Percentiles rank a stretch among this genome's conserved stretches.
phyloP scores from a whole-genome alignment of 2,113 vertebrate genomes.

The Alosa alosa region DNA sequence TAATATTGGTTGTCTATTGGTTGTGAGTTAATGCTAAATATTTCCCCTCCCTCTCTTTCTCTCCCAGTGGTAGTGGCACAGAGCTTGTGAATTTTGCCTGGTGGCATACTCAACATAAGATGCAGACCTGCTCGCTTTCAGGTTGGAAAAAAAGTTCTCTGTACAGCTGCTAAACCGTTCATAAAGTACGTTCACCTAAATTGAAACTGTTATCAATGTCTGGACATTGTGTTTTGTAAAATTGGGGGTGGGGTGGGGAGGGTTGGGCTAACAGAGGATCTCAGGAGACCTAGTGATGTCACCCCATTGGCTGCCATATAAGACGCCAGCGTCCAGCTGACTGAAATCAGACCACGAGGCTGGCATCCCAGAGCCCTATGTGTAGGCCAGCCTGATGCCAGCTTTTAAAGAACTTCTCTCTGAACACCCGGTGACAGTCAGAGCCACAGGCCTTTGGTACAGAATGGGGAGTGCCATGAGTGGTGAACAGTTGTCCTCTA shows the following conservation, averaged over 20 bases:
- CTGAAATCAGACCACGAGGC: neutral
- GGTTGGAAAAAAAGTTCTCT: constrained; percentile 33
- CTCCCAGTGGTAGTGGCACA: neutral
- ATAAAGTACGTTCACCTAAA: constrained; percentile 42
- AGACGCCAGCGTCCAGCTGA: neutral
- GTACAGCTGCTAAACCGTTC: constrained; percentile 45
- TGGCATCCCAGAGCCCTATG: neutral
- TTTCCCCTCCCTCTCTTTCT: neutral
- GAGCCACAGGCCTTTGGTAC: neutral
- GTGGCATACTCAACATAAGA: neutral
- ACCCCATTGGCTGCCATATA: constrained; percentile 42
- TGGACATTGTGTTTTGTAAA: constrained; percentile 20
- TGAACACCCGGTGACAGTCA: neutral
- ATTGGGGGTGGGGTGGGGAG: neutral
- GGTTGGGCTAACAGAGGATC: constrained; percentile 45
- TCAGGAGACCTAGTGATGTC: constrained; percentile 72
- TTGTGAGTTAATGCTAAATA: constrained; percentile 9
- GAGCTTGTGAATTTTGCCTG: constrained; percentile 51
- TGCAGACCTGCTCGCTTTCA: constrained; percentile 18
- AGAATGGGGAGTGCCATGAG: neutral
- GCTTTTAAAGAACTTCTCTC: neutral
- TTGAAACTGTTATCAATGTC: constrained; percentile 1
- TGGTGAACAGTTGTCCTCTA: constrained; percentile 58
- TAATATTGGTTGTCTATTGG: neutral
- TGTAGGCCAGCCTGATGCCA: neutral